These are phyloP conservation scores for Picathartes gymnocephalus DNA, from an alignment of 2,113 vertebrate species.

Conservation along the genomic window DNA sequence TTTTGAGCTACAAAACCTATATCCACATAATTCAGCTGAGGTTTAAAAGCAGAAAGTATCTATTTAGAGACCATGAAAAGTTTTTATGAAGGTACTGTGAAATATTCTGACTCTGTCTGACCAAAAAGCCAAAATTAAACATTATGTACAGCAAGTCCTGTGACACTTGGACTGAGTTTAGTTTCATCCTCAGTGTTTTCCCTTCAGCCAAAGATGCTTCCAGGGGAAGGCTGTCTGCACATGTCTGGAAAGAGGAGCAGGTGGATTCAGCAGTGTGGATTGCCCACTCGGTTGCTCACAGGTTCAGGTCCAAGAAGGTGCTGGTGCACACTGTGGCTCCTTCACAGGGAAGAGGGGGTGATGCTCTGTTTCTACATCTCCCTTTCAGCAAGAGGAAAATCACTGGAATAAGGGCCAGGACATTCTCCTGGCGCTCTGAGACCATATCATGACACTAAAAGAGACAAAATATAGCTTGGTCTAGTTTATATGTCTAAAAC, in stretches of 20 bases:
- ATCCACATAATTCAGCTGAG: neutral
- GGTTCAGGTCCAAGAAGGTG: neutral
- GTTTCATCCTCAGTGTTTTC: neutral
- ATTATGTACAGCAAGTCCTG: neutral
- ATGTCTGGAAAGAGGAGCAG: neutral
- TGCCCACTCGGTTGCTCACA: fast-evolving
- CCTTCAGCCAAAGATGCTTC: neutral
- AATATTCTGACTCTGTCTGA: neutral
- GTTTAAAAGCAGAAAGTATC: constrained; percentile 2
- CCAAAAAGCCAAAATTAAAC: neutral
- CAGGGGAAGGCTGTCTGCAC: neutral
- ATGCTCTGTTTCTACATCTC: neutral
- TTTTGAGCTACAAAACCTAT: neutral
- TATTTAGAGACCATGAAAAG: neutral
- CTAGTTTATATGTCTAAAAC: neutral
- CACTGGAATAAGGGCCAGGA: neutral
- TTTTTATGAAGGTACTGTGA: neutral
- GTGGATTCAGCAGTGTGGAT: neutral
- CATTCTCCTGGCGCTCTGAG: neutral
- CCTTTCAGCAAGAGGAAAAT: neutral
- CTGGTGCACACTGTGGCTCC: neutral
- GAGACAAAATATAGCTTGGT: neutral
- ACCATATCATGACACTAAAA: neutral
- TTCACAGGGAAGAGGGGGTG: neutral
- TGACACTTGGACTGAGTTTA: neutral